These are phyloP conservation scores for Pseudomyrmex dendroicus DNA, from an alignment of 1,140 invertebrate species.

Conservation along the genomic window DNA sequence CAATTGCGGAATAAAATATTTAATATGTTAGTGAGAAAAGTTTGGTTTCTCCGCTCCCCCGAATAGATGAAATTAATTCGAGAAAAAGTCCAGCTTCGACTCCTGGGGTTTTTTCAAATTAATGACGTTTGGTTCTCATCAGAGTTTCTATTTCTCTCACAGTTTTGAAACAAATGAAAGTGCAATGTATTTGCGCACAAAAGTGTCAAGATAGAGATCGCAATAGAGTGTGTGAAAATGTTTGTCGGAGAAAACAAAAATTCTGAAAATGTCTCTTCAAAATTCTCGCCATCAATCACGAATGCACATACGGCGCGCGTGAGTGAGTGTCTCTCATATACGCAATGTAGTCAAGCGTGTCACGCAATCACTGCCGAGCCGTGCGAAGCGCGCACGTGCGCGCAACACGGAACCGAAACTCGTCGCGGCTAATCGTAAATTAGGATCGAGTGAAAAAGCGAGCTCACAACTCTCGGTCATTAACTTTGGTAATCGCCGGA, in stretches of 20 bases:
- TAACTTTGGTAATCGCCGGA: constrained; percentile 50
- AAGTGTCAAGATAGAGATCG: too few species aligned
- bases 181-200: neutral
- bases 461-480: constrained; percentile 15
- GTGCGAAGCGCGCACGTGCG: constrained; percentile 81
- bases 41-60: too few species aligned
- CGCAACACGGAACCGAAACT: constrained; percentile 60
- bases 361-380: constrained; percentile 83
- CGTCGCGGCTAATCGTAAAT: constrained; percentile 48
- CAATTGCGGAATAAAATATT: too few species aligned
- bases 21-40: too few species aligned
- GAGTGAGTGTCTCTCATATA: constrained; percentile 45
- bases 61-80: too few species aligned
- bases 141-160: neutral
- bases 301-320: neutral
- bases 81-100: too few species aligned
- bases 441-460: constrained; percentile 50
- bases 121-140: neutral
- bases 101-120: too few species aligned
- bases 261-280: neutral
- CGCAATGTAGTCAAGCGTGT: constrained; percentile 66
- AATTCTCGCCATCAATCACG: neutral
- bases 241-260: too few species aligned
- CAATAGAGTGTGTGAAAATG: too few species aligned
- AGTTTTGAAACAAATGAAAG: neutral